Conservation (phyloP, 2,797 vertebrate species). For the Pagetopsis macropterus region DNA sequence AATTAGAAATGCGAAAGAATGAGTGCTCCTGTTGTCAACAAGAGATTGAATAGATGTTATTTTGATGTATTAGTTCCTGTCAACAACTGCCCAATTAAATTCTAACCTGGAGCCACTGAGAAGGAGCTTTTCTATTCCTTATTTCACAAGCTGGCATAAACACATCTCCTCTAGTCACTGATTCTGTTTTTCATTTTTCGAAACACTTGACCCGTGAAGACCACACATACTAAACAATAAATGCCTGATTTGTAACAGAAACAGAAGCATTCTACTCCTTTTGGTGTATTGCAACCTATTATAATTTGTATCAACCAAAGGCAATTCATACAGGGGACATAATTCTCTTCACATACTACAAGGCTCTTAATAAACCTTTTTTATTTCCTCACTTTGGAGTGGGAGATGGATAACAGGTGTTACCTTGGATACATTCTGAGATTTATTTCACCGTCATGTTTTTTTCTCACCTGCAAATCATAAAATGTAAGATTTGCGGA, state of each 20-base stretch:
- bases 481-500: constrained; percentile 4
- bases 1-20: constrained; percentile 63
- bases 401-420: not conserved
- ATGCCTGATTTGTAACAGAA: constrained; percentile 22
- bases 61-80: constrained; percentile 66
- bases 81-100: constrained; percentile 76
- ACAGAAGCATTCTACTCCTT: constrained; percentile 10
- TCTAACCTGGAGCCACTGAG: constrained; percentile 57
- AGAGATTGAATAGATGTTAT: constrained; percentile 67
- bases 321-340: not conserved
- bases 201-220: constrained; percentile 26
- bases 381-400: constrained; percentile 10
- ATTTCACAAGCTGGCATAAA: constrained; percentile 43
- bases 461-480: constrained; percentile 10
- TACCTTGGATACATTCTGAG: constrained; percentile 2
- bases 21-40: constrained; percentile 50
- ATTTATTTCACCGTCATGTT: not conserved
- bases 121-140: constrained; percentile 38
- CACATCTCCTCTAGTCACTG: constrained; percentile 36
- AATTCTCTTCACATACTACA: not conserved
- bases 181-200: constrained; percentile 3
- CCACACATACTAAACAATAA: not conserved
- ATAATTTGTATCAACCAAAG: constrained; percentile 11
- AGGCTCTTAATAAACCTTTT: constrained; percentile 3
- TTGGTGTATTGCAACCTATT: constrained; percentile 10